Conservation (phyloP, 2,113 vertebrate species). For the Rhea pennata region DNA sequence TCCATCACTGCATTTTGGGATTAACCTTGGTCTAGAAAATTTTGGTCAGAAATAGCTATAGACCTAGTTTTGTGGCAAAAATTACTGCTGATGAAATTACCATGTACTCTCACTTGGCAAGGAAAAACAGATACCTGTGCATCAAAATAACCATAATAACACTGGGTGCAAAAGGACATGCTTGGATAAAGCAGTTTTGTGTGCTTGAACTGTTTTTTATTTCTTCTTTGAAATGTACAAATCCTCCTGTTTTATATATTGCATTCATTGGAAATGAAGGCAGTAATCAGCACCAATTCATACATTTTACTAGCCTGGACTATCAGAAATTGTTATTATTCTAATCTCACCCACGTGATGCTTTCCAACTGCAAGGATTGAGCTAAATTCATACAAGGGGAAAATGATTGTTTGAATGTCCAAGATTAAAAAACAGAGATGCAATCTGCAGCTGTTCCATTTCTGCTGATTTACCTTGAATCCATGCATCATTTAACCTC, state of each 20-base stretch:
- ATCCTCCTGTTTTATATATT: not conserved
- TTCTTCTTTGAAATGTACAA: not conserved
- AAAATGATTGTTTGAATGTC: not conserved
- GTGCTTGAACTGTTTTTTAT: not conserved
- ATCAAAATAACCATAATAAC: not conserved
- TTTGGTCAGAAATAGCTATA: not conserved
- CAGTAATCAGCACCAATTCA: not conserved
- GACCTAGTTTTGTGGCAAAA: not conserved
- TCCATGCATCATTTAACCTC: not conserved
- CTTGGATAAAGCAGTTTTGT: not conserved
- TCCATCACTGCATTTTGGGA: not conserved
- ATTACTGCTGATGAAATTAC: not conserved
- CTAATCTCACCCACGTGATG: not conserved
- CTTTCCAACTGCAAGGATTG: not conserved
- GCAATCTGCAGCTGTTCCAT: not conserved
- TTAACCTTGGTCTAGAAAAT: not conserved
- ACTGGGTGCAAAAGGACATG: not conserved
- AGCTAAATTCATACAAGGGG: not conserved
- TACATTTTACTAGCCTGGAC: not conserved
- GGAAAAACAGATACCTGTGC: not conserved
- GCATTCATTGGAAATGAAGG: not conserved
- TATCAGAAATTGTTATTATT: not conserved
- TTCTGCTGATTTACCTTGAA: not conserved
- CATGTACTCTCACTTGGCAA: fast-evolving
- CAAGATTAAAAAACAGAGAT: not conserved